phyloP scores from a whole-genome alignment of 2,888 invertebrate species.

The Brachynemurus nebulosus region DNA sequence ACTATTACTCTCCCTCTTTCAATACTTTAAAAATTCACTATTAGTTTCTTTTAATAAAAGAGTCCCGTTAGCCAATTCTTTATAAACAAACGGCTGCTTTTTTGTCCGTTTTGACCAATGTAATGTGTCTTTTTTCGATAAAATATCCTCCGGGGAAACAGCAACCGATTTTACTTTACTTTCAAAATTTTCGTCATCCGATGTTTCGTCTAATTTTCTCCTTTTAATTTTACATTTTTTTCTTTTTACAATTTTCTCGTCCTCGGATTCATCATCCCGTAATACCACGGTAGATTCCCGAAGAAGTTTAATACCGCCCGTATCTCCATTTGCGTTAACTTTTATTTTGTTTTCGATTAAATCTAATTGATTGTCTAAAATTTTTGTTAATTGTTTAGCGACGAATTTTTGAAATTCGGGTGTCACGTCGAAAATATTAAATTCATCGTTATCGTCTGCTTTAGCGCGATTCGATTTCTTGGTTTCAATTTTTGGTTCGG shows the following conservation, averaged over 20 bases:
- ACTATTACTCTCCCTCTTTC: too few species aligned
- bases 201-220: conserved; percentile 19
- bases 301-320: conserved; percentile 37
- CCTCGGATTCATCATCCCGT: conserved; percentile 29
- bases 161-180: conserved; percentile 27
- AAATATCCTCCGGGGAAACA: conserved; percentile 34
- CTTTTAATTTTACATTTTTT: conserved; percentile 27
- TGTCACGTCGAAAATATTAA: conserved; percentile 38
- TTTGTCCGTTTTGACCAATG: conserved; percentile 40
- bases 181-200: conserved; percentile 17
- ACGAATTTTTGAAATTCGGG: conserved; percentile 37
- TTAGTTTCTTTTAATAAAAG: conserved; percentile 18
- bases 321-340: conserved; percentile 18
- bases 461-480: too few species aligned
- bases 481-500: too few species aligned
- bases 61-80: conserved; percentile 29
- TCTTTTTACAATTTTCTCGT: conserved; percentile 28
- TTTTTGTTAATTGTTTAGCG: conserved; percentile 35
- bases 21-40: too few species aligned
- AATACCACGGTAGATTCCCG: conserved; percentile 31
- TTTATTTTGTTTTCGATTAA: conserved; percentile 10
- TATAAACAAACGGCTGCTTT: conserved; percentile 37
- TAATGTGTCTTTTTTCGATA: conserved; percentile 36
- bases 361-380: conserved; percentile 34
- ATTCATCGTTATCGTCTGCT: conserved; percentile 36